Base-by-base conservation (phyloP, 2,888 invertebrate species). In the Ophraella communa region DNA sequence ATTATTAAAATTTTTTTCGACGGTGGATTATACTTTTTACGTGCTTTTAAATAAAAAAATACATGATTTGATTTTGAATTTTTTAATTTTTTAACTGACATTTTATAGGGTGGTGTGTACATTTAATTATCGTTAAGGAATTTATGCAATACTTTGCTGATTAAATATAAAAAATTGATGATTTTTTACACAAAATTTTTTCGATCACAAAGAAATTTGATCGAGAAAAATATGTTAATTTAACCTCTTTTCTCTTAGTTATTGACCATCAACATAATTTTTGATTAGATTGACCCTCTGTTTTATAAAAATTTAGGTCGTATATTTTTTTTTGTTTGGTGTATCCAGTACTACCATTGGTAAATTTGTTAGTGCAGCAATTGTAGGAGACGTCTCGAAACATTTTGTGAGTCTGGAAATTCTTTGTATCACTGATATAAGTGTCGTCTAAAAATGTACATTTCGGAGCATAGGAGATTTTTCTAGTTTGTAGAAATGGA, bases 391-490 rank as follows among this genome's bases (percentile, higher is more conserved):
- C 51, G 30, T 66, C 62, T 14, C 66, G 68, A 35, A 62, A 56
- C 2, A 69, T 57, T 65, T 77, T 76, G 39, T 71, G 39, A 10
- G 69, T 57, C 54, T 75, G 75, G 47, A 79, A 62, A 23, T 65
- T 52, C 42, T 71, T 66, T 3, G 75, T 67, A 39, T 71, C 65
- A 33, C 49, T 57, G 7, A 60, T 27, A 39, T 68, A 75, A 27
- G 68, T 69, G 55, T 80, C 79, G 62, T 79, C 80, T 14, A 73
- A 70, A 67, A 78, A 80, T 68, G 77, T 78, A 27, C 54, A 53
- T 67, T 39, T 39, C 5, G 72, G 27, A 53, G 20, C 4, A 69
- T 69, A 49, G 68, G 62, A 73, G 47, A 77, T 64, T 64, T 62
- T 69, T 44, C 77, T 73, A 57, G 77, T 74, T 67, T 73, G 62